Percentiles rank a stretch among this genome's conserved stretches.
These are phyloP conservation scores for Stichodactyla helianthus DNA, from an alignment of 64 coral and sea anemone genomes.

Conservation along the genomic window DNA sequence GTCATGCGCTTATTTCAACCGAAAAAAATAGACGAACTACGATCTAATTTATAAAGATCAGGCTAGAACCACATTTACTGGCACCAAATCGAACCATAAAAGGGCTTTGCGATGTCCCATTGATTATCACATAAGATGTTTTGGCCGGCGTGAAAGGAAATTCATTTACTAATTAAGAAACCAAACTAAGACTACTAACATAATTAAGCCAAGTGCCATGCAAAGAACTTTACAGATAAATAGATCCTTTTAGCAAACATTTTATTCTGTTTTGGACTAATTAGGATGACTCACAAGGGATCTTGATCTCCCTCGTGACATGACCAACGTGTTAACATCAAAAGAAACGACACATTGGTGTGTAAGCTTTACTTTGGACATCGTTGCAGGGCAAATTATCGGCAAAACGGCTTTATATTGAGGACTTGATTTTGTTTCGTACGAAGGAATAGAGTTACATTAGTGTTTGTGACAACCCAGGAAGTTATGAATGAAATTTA, in stretches of 20 bases:
- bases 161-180: slow-evolving; percentile 9
- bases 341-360: neutral
- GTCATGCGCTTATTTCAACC: too few species aligned
- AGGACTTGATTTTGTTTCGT: neutral
- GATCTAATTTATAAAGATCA: neutral
- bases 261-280: neutral
- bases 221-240: slow-evolving; percentile 8
- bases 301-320: neutral
- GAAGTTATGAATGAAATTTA: neutral
- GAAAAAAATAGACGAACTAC: neutral
- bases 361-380: neutral
- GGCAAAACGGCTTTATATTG: neutral
- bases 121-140: neutral
- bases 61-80: neutral
- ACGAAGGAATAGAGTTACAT: neutral
- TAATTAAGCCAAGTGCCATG: slow-evolving; percentile 12
- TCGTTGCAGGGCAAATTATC: neutral
- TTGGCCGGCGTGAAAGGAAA: neutral
- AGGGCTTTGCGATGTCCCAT: neutral
- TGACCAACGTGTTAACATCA: slow-evolving; percentile 9
- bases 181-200: neutral
- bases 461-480: neutral
- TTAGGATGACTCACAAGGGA: neutral
- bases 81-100: neutral
- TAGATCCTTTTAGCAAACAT: neutral